Evolutionary conservation across 2,797 vertebrate species (phyloP).

Genomic region (Oreochromis grahami): DNA sequence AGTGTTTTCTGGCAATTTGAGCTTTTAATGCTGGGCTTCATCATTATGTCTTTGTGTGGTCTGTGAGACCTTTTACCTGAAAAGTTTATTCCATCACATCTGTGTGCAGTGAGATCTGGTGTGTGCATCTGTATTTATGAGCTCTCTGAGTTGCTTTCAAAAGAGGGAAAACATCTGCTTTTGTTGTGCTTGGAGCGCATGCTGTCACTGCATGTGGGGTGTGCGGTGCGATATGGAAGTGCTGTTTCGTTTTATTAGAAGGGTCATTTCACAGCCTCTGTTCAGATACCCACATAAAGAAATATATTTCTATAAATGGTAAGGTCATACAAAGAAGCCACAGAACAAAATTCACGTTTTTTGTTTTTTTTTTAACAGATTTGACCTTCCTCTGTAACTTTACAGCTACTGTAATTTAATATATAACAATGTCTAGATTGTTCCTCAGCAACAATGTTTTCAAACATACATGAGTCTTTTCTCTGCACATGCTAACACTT

Average conservation of each 20-base stretch:
- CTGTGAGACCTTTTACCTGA: slow-evolving; percentile 32
- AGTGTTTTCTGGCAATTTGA: slow-evolving; percentile 18
- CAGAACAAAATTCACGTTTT: neutral
- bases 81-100: slow-evolving; percentile 17
- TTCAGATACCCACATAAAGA: neutral
- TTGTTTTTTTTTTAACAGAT: neutral
- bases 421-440: neutral
- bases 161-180: slow-evolving; percentile 53
- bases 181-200: slow-evolving; percentile 37
- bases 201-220: slow-evolving; percentile 11
- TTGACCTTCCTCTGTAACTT: neutral
- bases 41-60: slow-evolving; percentile 24
- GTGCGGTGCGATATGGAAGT: neutral
- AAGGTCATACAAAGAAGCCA: neutral
- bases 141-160: slow-evolving; percentile 31
- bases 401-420: neutral
- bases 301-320: neutral
- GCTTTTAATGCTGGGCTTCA: neutral
- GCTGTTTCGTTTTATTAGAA: slow-evolving; percentile 1
- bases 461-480: neutral
- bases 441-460: neutral
- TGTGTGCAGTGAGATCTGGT: neutral
- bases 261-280: neutral
- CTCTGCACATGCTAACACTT: neutral
- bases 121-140: slow-evolving; percentile 53